Conservation (phyloP, 2,888 invertebrate species). For the Isotomurus palustris region DNA sequence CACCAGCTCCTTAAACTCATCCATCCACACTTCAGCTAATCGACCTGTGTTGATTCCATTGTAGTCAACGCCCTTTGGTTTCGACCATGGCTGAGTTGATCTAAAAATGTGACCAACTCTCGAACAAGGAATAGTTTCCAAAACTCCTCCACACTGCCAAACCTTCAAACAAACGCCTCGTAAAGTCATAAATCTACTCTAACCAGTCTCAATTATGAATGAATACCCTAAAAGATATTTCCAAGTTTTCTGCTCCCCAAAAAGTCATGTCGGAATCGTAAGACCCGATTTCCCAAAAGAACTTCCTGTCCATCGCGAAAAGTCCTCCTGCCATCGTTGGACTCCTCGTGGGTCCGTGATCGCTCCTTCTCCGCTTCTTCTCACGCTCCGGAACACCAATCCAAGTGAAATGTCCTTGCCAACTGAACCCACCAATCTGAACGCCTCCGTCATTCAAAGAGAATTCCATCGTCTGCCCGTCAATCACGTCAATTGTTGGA, state of each 20-base stretch:
- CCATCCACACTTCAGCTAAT: slow-evolving; percentile 99
- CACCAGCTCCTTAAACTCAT: slow-evolving; percentile 94
- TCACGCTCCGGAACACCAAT: no score
- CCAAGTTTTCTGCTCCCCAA: slow-evolving; percentile 16
- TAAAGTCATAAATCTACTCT: no score
- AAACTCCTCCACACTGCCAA: slow-evolving; percentile 96
- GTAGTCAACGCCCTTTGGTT: slow-evolving; percentile 95
- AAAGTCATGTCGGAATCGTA: slow-evolving; percentile 6
- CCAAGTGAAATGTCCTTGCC: slow-evolving; percentile 97
- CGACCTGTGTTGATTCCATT: slow-evolving; percentile 92
- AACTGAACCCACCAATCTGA: slow-evolving; percentile 98
- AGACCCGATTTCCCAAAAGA: slow-evolving; percentile 10
- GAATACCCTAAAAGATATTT: slow-evolving; percentile 8
- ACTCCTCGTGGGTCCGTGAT: no score
- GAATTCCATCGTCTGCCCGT: no score
- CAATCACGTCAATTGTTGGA: slow-evolving; percentile 55
- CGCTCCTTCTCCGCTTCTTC: no score
- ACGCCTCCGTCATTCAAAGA: no score
- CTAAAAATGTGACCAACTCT: slow-evolving; percentile 87
- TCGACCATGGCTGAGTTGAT: slow-evolving; percentile 96
- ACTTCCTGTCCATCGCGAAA: slow-evolving; percentile 12
- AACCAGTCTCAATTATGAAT: no score
- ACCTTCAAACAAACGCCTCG: no score
- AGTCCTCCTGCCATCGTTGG: slow-evolving; percentile 5
- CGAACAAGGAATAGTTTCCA: slow-evolving; percentile 96